These are phyloP conservation scores for Trichoplusia ni DNA, from an alignment of 1,140 invertebrate genomes.

Conservation along the genomic window DNA sequence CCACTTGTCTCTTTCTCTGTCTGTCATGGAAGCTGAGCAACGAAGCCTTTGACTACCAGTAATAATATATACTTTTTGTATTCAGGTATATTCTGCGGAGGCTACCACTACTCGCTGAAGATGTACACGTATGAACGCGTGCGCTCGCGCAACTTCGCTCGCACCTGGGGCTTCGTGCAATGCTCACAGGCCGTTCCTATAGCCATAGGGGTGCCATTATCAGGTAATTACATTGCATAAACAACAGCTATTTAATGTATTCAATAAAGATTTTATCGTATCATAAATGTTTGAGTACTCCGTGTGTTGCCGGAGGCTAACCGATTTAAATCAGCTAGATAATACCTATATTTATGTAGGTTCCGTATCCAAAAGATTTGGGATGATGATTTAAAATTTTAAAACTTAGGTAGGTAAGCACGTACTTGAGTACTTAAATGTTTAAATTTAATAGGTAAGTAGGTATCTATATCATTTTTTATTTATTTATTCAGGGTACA, in stretches of 20 bases:
- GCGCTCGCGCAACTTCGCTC: slow-evolving; percentile 91
- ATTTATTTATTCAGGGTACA: slow-evolving; percentile 84
- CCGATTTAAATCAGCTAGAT: too few relatives aligned
- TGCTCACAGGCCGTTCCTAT: slow-evolving; percentile 93
- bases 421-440: too few relatives aligned
- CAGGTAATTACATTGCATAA: slow-evolving; percentile 81
- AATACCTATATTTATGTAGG: too few relatives aligned
- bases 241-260: neutral
- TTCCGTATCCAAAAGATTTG: too few relatives aligned
- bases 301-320: too few relatives aligned
- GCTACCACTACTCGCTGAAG: slow-evolving; percentile 93
- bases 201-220: slow-evolving; percentile 92
- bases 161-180: slow-evolving; percentile 95
- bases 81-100: slow-evolving; percentile 89
- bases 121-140: slow-evolving; percentile 95
- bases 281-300: too few relatives aligned
- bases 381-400: too few relatives aligned
- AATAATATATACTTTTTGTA: slow-evolving; percentile 24
- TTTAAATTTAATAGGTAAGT: too few relatives aligned
- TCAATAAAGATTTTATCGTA: neutral
- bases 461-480: neutral
- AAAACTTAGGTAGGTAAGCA: too few relatives aligned
- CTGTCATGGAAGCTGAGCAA: too few relatives aligned
- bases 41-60: too few relatives aligned
- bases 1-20: too few relatives aligned